phyloP scores from a whole-genome alignment of 2,113 vertebrate genomes.

The Bos indicus region DNA sequence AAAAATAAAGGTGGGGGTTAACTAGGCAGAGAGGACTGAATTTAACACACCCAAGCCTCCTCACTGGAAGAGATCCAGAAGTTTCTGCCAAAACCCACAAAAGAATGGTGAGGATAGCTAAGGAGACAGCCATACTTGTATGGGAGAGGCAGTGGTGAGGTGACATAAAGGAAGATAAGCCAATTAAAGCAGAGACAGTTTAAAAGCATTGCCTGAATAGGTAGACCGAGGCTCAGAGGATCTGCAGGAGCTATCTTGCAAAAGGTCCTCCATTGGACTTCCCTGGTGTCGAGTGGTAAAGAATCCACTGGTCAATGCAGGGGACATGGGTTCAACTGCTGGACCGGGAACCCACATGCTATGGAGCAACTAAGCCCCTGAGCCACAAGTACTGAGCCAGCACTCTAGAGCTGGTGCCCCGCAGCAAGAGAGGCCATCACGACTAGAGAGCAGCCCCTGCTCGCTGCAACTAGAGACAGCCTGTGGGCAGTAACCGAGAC shows the following conservation, averaged over 20 bases:
- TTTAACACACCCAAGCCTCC: not conserved
- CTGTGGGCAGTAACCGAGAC: not conserved
- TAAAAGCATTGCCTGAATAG: not conserved
- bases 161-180: not conserved
- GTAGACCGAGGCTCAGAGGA: not conserved
- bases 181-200: not conserved
- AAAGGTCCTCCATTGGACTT: not conserved
- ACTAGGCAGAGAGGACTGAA: not conserved
- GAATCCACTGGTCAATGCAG: not conserved
- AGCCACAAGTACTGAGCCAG: not conserved
- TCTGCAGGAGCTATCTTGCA: too few species aligned
- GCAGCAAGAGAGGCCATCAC: not conserved
- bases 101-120: not conserved
- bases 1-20: not conserved
- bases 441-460: not conserved
- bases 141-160: not conserved
- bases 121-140: not conserved
- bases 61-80: not conserved
- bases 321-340: not conserved
- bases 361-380: not conserved
- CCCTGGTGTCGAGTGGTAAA: not conserved
- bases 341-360: not conserved
- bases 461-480: not conserved
- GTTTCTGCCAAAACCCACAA: not conserved
- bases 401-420: fast-evolving